Base-by-base conservation (phyloP, 2,113 vertebrate genomes). In the Percina caprodes region DNA sequence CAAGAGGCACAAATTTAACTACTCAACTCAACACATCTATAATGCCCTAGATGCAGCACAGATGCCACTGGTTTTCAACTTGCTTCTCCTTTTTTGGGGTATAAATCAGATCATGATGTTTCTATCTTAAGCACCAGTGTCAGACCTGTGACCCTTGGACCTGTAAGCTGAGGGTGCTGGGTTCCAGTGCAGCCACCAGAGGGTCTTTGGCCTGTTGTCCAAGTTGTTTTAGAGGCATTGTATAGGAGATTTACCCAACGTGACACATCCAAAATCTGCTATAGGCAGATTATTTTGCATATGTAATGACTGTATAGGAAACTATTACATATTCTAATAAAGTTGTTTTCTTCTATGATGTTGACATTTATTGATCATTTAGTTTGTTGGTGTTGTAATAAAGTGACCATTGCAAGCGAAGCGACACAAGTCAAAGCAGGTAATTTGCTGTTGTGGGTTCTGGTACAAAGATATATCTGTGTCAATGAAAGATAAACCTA, bases 171-270 rank as follows among this genome's bases (percentile, higher is more conserved):
- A 74, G 39, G 63, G 74, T 71, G 30, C 39, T 3, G n/a, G 54
- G 63, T 66, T 62, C 69, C 42, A 30, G 3, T 58, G 51, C 74
- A 60, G 66, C 86, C 76, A 78, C 66, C 69, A 77, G 74, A 72
- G 79, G 84, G 74, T 85, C 87, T 79, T 86, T 85, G 62, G 14
- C 30, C 70, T 78, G 61, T 66, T 51, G 59, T 83, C 30, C 10
- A 52, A 65, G 71, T 72, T 82, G 39, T 74, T 80, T 77, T 77
- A 9, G 42, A 77, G 35, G 21, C 18, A 5, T 23, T 10, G 2
- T 19, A 48, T 68, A 7, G 10, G 26, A 49, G 26, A 0, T 52
- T 61, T 74, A 19, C 83, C 55, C 61, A 35, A 55, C 4, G 0
- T 66, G 5, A 59, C 15, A 39, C 35, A 33, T 33, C 15, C 11